phyloP scores from a whole-genome alignment of 2,888 invertebrate species.

The Neocrepidodera transversa region DNA sequence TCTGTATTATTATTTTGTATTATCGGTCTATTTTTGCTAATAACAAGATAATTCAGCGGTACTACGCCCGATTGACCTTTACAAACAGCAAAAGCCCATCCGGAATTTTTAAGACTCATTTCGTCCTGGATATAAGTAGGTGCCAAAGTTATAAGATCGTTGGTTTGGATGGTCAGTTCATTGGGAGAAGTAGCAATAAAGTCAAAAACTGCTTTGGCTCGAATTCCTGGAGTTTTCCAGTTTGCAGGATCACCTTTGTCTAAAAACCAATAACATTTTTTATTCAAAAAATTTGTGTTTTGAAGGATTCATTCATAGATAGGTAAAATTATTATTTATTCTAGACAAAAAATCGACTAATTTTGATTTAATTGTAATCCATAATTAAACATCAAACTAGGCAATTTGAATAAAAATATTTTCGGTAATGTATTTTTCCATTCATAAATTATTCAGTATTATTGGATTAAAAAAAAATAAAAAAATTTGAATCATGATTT shows the following conservation, averaged over 20 bases:
- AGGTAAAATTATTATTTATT: too few relatives aligned
- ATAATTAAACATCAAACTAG: too few relatives aligned
- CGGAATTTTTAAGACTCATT: conserved; percentile 68
- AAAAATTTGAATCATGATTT: too few relatives aligned
- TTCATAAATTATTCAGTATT: too few relatives aligned
- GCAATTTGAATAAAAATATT: too few relatives aligned
- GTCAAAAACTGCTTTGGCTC: conserved; percentile 75
- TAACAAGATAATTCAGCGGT: conserved; percentile 68
- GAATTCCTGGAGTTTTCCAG: conserved; percentile 71
- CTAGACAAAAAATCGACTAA: too few relatives aligned
- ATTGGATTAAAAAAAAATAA: too few relatives aligned
- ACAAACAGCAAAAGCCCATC: conserved; percentile 73
- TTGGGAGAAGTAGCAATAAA: conserved; percentile 75
- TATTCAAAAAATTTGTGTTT: too few relatives aligned
- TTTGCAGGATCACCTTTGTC: conserved; percentile 67
- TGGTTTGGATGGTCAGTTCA: conserved; percentile 79
- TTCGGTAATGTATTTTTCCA: too few relatives aligned
- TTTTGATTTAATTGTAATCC: too few relatives aligned
- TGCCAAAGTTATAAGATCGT: conserved; percentile 81
- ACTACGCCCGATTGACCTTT: conserved; percentile 68
- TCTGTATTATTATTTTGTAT: conserved; percentile 17
- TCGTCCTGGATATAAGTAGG: conserved; percentile 82
- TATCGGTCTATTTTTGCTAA: conserved; percentile 47
- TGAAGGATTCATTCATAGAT: too few relatives aligned
- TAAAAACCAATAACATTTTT: too few relatives aligned